A percentile compares a stretch with the other conserved stretches of the same genome.
These are phyloP conservation scores for Caenorhabditis panamensis DNA, from an alignment of 2,888 invertebrate genomes.

Conservation along the genomic window DNA sequence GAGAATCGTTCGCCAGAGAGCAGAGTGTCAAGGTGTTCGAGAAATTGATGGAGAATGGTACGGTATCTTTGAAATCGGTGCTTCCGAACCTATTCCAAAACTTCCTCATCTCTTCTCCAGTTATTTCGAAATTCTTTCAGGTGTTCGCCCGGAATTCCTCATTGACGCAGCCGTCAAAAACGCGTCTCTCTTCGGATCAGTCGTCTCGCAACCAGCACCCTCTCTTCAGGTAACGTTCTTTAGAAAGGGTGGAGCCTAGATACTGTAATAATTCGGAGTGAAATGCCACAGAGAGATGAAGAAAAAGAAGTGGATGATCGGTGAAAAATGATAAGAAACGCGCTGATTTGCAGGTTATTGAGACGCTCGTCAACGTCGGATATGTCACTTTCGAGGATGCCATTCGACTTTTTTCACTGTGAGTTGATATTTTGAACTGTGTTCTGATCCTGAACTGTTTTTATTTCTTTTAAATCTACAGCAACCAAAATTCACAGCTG, in stretches of 20 bases:
- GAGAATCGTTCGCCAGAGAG: constrained; percentile 46
- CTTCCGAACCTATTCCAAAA: too few species aligned
- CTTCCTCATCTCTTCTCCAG: not conserved
- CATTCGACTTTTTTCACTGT: constrained; percentile 71
- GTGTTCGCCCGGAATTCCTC: constrained; percentile 69
- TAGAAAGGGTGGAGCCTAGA: not conserved
- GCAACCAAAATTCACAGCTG: too few species aligned
- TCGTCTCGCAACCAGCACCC: constrained; percentile 62
- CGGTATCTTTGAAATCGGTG: not conserved
- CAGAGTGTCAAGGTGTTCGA: constrained; percentile 42
- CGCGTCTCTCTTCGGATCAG: constrained; percentile 63
- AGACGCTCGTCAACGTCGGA: constrained; percentile 66
- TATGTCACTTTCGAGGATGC: constrained; percentile 72
- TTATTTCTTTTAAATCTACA: too few species aligned
- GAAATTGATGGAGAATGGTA: constrained; percentile 32
- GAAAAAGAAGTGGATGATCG: not conserved
- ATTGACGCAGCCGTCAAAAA: constrained; percentile 66
- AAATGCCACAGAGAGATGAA: not conserved
- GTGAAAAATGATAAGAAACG: constrained; percentile 1
- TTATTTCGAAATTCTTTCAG: constrained; percentile 25
- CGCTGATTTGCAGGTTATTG: constrained; percentile 62
- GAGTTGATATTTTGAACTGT: constrained; percentile 23
- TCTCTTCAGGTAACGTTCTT: constrained; percentile 38
- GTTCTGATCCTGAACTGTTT: not conserved
- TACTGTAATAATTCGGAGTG: constrained; percentile 9